Base-by-base conservation (phyloP, 2,888 invertebrate species). In the Lordiphosa fenestrarum region DNA sequence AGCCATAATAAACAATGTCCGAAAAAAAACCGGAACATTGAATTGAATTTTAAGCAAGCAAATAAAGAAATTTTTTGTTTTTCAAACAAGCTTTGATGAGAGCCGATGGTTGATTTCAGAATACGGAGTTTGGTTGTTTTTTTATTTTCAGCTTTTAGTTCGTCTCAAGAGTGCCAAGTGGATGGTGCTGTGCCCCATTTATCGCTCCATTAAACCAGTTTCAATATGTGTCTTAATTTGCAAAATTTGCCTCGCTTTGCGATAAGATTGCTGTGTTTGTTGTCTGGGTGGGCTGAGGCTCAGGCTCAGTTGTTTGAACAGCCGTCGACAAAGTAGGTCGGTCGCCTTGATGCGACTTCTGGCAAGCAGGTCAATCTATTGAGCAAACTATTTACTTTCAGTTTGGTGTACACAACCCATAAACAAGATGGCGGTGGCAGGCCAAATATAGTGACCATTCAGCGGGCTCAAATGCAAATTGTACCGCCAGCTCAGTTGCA, bases 291-390 rank as follows among this genome's bases (percentile, higher is more conserved):
- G 12, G 39, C 21, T 21, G 51, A 40, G 12, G 73, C 59, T 15
- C 15, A 15, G 15, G 15, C 15, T 9, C 83, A 78, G 57, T 41
- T 82, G 63, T 82, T 82, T 66, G 65, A 57, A 74, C 75, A 77
- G 74, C 76, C 74, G 58, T 53, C 57, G 52, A 35, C 54, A 63
- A 84, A 84, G 76, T 77, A 84, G 83, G 84, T 77, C 78, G 47
- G 50, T 48, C 19, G 37, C 25, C 25, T 25, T 25, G 25, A 25
- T 25, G 12, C 12, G 37, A 36, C 38, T 55, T 6, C n/a, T 50
- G 19, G 44, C 37, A 15, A 56, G 58, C 53, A 37, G 82, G 78
- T 70, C 67, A 84, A 81, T 62, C 67, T 53, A 70, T 82, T 67
- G 60, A 67, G 59, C 53, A 51, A 52, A 40, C 58, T 51, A 57